phyloP scores from a whole-genome alignment of 2,113 vertebrate species.

The Etheostoma spectabile region DNA sequence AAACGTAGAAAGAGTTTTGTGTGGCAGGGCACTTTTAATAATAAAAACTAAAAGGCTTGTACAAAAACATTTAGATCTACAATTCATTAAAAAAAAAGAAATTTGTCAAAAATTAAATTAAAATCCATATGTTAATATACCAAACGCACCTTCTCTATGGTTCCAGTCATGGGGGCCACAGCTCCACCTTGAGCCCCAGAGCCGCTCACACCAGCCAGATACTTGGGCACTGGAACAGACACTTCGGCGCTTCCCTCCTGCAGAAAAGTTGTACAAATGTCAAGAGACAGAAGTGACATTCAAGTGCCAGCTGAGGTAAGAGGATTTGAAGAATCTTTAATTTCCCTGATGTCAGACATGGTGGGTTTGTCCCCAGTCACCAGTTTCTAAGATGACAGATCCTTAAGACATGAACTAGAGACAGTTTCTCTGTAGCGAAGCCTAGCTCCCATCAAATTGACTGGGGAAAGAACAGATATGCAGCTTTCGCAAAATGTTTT shows the following conservation, averaged over 20 bases:
- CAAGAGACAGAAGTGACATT: neutral
- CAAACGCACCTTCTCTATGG: constrained; percentile 93
- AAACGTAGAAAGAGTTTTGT: too few relatives aligned
- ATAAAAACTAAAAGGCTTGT: too few relatives aligned
- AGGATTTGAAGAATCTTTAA: neutral
- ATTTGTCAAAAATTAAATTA: too few relatives aligned
- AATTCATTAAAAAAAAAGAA: too few relatives aligned
- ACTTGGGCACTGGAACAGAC: constrained; percentile 89
- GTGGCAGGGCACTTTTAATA: too few relatives aligned
- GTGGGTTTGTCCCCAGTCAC: neutral
- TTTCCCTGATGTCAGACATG: neutral
- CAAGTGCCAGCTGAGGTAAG: neutral
- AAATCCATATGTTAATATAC: too few relatives aligned
- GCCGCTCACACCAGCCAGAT: constrained; percentile 86
- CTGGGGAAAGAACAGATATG: neutral
- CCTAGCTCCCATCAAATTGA: neutral
- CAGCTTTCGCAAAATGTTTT: neutral
- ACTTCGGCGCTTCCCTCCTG: constrained; percentile 90
- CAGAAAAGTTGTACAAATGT: neutral
- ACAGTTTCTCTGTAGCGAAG: neutral
- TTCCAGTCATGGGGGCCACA: constrained; percentile 96
- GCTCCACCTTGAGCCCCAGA: constrained; percentile 84
- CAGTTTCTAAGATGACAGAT: neutral
- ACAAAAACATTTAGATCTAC: too few relatives aligned
- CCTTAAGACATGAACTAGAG: neutral